Base-by-base conservation (phyloP, 2,888 invertebrate species). In the Drosophila hamatofila region DNA sequence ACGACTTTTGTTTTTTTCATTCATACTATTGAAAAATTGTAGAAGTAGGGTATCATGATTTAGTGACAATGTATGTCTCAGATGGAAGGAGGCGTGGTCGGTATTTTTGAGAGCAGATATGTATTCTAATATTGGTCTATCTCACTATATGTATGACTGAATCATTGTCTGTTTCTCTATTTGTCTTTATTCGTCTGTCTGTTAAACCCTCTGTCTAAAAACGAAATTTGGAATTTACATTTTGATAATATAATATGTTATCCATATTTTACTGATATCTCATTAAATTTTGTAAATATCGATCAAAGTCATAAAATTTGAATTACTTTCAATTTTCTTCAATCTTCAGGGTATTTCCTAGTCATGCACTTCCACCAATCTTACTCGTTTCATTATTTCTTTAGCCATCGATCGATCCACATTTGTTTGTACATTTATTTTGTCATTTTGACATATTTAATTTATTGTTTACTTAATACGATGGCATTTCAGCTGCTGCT, bases 341-440 rank as follows among this genome's bases (percentile, higher is more conserved):
- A 11, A 30, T 11, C 0, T 11, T 30, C 30, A 49, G 30, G 49
- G 49, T 33, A 49, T 49, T 49, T 49, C 1, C 18, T 33, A 49
- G 49, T 33, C 49, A 14, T 18, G 18, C 14, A 33, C 4, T 21
- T 0, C 14, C 49, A 3, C 7, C 21, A 14, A 4, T 30, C 3
- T 49, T 33, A 33, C 21, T 14, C 14, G 7, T 33, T 49, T 18
- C 11, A 12, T 2, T 30, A 18, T 49, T 49, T 12, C 18, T 72
- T 75, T 56, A 83, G 65, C 67, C 77, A 84, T 81, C 76, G 78
- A 75, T 80, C 81, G 86, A 81, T 87, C 67, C 78, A 73, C 75
- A 72, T 88, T 81, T 79, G 81, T 81, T 75, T 78, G 61, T 72
- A 68, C 64, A 76, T 74, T 75, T 81, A 25, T 75, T 75, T 83